Percentiles rank a stretch among this genome's conserved stretches.
These are phyloP conservation scores for Eurosta solidaginis DNA, from an alignment of 1,140 invertebrate genomes.

Conservation along the genomic window DNA sequence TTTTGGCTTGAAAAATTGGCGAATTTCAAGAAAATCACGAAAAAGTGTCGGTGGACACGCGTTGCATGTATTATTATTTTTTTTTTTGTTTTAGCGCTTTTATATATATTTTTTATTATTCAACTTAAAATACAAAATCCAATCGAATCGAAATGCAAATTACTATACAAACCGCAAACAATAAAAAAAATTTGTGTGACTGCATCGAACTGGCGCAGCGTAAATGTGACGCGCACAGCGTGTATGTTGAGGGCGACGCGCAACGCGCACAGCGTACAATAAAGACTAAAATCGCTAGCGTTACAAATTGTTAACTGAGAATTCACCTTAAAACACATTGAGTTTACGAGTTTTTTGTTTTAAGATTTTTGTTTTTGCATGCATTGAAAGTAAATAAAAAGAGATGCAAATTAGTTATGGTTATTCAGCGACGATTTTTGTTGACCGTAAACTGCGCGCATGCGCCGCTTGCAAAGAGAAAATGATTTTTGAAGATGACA, in stretches of 20 bases:
- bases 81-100: too few relatives aligned
- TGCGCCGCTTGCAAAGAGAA: not conserved
- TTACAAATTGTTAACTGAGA: not conserved
- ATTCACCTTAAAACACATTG: not conserved
- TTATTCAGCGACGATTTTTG: not conserved
- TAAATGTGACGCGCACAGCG: not conserved
- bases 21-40: conserved; percentile 31
- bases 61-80: conserved; percentile 3
- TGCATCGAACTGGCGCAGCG: not conserved
- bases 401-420: not conserved
- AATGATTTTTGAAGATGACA: not conserved
- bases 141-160: conserved; percentile 34
- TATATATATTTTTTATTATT: conserved; percentile 22
- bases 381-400: not conserved
- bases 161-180: conserved; percentile 25
- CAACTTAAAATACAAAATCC: conserved; percentile 29
- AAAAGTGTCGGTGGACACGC: conserved; percentile 33
- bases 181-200: conserved; percentile 19
- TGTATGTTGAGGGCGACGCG: not conserved
- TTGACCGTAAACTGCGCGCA: not conserved
- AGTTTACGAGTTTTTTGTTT: not conserved
- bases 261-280: not conserved
- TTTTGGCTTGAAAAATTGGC: conserved; percentile 9
- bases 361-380: not conserved
- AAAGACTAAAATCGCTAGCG: not conserved